phyloP scores from a whole-genome alignment of 1,140 invertebrate genomes.

The Diorhabda carinulata region DNA sequence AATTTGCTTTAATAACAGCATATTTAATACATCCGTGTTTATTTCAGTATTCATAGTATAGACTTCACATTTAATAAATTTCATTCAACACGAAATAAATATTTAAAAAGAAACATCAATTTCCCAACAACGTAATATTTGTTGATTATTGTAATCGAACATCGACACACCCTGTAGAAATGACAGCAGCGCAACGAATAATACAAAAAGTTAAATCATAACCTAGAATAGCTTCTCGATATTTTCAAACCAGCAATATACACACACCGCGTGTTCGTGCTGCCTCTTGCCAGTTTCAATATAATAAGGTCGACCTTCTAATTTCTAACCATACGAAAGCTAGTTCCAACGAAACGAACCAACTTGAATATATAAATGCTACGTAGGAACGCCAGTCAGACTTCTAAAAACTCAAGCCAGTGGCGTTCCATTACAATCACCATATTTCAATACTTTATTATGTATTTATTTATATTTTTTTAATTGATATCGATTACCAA shows the following conservation, averaged over 20 bases:
- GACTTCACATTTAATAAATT: no score
- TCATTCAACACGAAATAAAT: no score
- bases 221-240: conserved; percentile 11
- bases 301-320: conserved; percentile 16
- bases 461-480: neutral
- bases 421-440: neutral
- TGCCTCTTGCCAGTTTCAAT: conserved; percentile 12
- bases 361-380: conserved; percentile 7
- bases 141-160: no score
- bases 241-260: neutral
- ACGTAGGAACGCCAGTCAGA: conserved; percentile 1
- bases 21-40: no score
- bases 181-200: neutral
- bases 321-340: conserved; percentile 15
- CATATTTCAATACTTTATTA: neutral
- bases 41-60: no score
- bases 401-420: conserved; percentile 7
- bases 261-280: conserved; percentile 7
- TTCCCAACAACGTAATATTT: no score
- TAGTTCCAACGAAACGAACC: conserved; percentile 8
- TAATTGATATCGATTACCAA: no score
- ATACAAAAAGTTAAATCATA: conserved; percentile 17
- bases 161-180: neutral
- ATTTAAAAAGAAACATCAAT: no score
- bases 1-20: no score